Evolutionary conservation across 2,113 vertebrate species (phyloP).

Genomic region (Scopus umbretta): DNA sequence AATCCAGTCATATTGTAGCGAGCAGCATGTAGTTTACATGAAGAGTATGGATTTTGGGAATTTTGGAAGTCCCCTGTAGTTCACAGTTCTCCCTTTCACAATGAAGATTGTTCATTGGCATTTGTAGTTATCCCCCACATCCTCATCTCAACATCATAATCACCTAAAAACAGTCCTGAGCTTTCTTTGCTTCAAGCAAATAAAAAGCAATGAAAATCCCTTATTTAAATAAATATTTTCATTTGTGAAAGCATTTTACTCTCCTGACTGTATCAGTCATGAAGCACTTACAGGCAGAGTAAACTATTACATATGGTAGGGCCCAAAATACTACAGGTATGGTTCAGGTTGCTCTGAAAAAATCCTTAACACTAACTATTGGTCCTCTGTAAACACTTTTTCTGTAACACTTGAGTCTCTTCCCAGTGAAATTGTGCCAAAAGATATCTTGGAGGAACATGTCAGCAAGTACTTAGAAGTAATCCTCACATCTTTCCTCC

Average conservation of each 20-base stretch:
- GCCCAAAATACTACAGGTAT: not conserved
- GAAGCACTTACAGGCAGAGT: not conserved
- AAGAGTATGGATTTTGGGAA: not conserved
- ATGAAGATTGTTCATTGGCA: not conserved
- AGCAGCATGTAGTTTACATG: not conserved
- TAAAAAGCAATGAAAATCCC: not conserved
- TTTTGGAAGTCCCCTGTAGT: not conserved
- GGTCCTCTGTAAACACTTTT: not conserved
- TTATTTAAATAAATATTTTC: not conserved
- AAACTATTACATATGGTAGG: not conserved
- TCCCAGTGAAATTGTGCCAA: slow-evolving; percentile 3
- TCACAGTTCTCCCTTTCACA: not conserved
- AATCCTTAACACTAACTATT: not conserved
- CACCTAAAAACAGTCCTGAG: not conserved
- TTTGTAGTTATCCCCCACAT: not conserved
- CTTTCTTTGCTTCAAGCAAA: not conserved
- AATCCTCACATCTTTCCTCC: slow-evolving; percentile 21
- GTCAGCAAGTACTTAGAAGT: slow-evolving; percentile 39
- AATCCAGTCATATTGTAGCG: not conserved
- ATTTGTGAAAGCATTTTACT: not conserved
- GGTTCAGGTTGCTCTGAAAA: not conserved
- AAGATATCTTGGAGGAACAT: slow-evolving; percentile 11
- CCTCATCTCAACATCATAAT: not conserved
- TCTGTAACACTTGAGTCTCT: not conserved
- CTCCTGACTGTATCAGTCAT: not conserved